Evolutionary conservation across 2,888 invertebrate genomes (phyloP).

Genomic region (Carcina quercana): DNA sequence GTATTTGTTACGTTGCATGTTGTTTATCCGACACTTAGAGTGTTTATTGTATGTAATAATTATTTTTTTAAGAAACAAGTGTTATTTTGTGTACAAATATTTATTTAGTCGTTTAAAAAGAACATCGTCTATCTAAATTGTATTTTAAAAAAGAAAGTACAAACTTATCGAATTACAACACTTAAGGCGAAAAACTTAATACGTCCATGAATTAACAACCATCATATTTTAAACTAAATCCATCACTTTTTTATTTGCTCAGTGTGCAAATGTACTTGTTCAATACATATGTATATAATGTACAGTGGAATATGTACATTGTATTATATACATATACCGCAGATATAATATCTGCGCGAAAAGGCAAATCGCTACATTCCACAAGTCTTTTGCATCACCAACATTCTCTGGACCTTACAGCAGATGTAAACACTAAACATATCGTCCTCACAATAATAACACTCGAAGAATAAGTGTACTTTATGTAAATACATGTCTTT

Average conservation of each 20-base stretch:
- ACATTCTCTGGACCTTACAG: conserved; percentile 17
- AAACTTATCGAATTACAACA: too few species aligned
- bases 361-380: conserved; percentile 42
- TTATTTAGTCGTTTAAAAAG: too few species aligned
- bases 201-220: too few species aligned
- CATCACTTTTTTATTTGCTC: too few species aligned
- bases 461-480: conserved; percentile 4
- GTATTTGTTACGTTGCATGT: conserved; percentile 28
- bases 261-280: too few species aligned
- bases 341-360: conserved; percentile 22
- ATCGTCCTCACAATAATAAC: conserved; percentile 21
- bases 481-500: conserved; percentile 16
- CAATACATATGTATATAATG: too few species aligned
- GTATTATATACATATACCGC: too few species aligned
- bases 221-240: too few species aligned
- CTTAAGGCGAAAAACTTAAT: too few species aligned
- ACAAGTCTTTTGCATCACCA: conserved; percentile 25
- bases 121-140: too few species aligned
- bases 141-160: too few species aligned
- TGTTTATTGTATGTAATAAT: conserved; percentile 19
- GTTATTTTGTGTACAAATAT: conserved; percentile 23
- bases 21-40: conserved; percentile 19
- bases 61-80: conserved; percentile 26
- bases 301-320: too few species aligned
- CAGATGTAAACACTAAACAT: conserved; percentile 27